These are phyloP conservation scores for Heliconius cydno DNA, from an alignment of 2,888 invertebrate genomes.

Conservation along the genomic window DNA sequence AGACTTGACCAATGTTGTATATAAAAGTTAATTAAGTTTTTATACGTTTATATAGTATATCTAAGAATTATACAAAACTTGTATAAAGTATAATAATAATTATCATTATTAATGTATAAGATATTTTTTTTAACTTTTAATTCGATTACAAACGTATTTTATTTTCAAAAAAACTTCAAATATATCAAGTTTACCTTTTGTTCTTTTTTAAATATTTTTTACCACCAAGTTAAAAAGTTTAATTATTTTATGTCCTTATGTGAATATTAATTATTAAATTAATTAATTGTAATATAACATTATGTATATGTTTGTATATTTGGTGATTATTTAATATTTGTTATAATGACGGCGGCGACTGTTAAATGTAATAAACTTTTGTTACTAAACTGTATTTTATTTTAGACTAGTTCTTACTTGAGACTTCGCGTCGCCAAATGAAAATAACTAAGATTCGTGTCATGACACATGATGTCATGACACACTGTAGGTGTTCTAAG, in stretches of 20 bases:
- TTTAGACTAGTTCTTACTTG: not conserved
- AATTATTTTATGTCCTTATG: not conserved
- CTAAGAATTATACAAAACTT: not conserved
- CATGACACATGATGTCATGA: not conserved
- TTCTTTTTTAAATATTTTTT: not conserved
- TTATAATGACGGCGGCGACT: conserved; percentile 30
- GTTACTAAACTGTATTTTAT: conserved; percentile 39
- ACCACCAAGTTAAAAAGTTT: no score
- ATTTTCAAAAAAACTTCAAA: not conserved
- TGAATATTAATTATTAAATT: not conserved
- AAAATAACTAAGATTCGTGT: not conserved
- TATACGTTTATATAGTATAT: not conserved
- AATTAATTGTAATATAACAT: not conserved
- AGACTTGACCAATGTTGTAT: not conserved
- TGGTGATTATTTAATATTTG: conserved; percentile 35
- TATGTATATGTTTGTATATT: conserved; percentile 35
- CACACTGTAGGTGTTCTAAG: not conserved
- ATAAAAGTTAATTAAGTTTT: not conserved
- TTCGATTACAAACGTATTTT: not conserved
- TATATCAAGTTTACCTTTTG: not conserved
- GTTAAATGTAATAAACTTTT: conserved; percentile 40
- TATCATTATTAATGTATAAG: not conserved
- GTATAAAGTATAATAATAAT: not conserved
- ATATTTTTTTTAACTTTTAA: not conserved
- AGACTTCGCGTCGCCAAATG: not conserved